Conservation (phyloP, 2,113 vertebrate species). For the Pedionomus torquatus region DNA sequence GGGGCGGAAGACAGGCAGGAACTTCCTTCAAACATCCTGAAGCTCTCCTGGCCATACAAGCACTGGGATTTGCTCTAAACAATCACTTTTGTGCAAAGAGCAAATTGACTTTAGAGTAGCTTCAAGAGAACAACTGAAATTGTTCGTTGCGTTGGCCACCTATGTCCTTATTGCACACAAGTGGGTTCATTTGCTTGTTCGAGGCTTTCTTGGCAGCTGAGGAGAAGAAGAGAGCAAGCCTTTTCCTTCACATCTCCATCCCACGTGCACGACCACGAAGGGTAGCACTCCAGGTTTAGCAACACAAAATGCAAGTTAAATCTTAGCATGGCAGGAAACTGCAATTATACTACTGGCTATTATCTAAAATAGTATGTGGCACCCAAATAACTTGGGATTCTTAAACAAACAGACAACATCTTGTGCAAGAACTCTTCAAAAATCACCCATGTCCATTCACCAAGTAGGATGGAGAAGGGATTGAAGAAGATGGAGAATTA, state of each 20-base stretch:
- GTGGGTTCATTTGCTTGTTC: neutral
- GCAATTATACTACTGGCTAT: neutral
- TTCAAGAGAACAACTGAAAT: neutral
- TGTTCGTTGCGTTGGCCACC: neutral
- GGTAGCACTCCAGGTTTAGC: neutral
- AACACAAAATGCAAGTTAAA: neutral
- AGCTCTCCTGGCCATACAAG: neutral
- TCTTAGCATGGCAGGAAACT: neutral
- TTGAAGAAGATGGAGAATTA: neutral
- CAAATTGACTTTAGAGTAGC: neutral
- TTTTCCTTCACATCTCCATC: neutral
- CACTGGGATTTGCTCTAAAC: neutral
- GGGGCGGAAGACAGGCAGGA: neutral
- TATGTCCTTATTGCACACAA: fast-evolving
- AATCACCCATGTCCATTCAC: fast-evolving
- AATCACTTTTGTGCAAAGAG: neutral
- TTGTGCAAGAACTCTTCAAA: neutral
- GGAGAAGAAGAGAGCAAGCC: neutral
- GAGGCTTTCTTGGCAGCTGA: neutral
- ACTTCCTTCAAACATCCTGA: neutral
- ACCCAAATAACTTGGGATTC: neutral
- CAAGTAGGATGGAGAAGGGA: neutral
- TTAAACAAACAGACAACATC: neutral
- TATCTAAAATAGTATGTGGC: neutral
- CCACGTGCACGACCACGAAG: neutral